Conservation (phyloP, 2,797 vertebrate genomes). For the Kryptolebias ocellatus region DNA sequence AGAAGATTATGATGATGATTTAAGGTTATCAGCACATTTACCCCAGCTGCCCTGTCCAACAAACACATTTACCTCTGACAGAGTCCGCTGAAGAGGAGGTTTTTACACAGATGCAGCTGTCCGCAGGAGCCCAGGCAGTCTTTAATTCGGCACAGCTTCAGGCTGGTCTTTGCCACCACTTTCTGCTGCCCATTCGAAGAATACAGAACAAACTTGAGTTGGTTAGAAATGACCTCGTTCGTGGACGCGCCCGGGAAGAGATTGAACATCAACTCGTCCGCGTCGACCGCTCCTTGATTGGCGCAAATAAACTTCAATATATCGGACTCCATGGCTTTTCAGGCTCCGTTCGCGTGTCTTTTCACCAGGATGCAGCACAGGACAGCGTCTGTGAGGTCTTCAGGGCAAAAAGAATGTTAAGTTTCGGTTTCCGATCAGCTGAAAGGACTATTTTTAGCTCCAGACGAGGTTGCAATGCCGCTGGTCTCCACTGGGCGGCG, state of each 20-base stretch:
- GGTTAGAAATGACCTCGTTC: rapidly evolving
- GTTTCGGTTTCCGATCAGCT: conserved; percentile 16
- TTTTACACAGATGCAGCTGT: conserved; percentile 74
- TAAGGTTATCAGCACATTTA: too few relatives aligned
- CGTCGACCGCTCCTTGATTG: conserved; percentile 58
- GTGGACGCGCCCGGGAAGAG: rapidly evolving
- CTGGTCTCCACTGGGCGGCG: conserved; percentile 18
- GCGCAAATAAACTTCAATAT: conserved; percentile 61
- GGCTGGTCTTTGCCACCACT: conserved; percentile 62
- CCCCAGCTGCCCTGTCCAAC: too few relatives aligned
- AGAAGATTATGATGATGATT: too few relatives aligned
- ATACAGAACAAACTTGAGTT: conserved; percentile 20
- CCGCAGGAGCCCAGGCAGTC: conserved; percentile 56
- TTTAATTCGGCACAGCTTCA: conserved; percentile 60
- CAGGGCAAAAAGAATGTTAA: rapidly evolving
- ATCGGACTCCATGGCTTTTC: conserved; percentile 9
- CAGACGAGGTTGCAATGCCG: conserved; percentile 45
- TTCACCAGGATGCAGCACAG: background rate
- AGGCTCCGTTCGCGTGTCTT: rapidly evolving
- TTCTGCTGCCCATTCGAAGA: conserved; percentile 28
- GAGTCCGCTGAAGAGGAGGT: conserved; percentile 55
- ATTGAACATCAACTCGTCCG: conserved; percentile 28
- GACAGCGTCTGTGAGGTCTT: too few relatives aligned
- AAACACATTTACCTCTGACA: conserved; percentile 39
- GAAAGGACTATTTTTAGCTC: conserved; percentile 14